Evolutionary conservation across 2,797 vertebrate genomes (phyloP).

Genomic region (Eulemur albifrons): DNA sequence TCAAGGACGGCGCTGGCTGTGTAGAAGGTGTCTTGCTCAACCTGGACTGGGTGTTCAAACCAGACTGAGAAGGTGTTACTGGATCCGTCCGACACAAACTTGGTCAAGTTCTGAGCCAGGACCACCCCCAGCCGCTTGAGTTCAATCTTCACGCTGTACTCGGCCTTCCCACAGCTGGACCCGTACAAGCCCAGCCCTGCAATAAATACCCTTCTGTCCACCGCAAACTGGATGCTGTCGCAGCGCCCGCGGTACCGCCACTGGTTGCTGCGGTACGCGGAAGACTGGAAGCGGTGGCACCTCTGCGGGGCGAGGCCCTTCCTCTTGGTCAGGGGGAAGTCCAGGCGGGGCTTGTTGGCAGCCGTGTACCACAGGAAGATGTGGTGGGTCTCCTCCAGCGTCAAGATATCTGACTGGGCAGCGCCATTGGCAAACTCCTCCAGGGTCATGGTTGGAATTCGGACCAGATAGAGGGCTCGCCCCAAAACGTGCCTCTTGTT

Average conservation of each 20-base stretch:
- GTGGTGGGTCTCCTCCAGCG: slow-evolving; percentile 95
- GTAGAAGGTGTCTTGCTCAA: slow-evolving; percentile 97
- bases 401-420: slow-evolving; percentile 95
- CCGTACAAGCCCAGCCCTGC: slow-evolving; percentile 95
- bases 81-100: slow-evolving; percentile 95
- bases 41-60: slow-evolving; percentile 98
- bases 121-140: slow-evolving; percentile 94
- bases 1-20: slow-evolving; percentile 95
- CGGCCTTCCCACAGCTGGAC: slow-evolving; percentile 93
- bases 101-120: slow-evolving; percentile 93
- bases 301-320: slow-evolving; percentile 91
- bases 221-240: slow-evolving; percentile 98
- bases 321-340: slow-evolving; percentile 90
- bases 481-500: slow-evolving; percentile 92
- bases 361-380: slow-evolving; percentile 99
- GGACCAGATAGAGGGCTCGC: slow-evolving; percentile 93
- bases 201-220: slow-evolving; percentile 95
- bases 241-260: slow-evolving; percentile 98
- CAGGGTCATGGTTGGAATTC: slow-evolving; percentile 95
- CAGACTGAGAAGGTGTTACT: slow-evolving; percentile 94
- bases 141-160: slow-evolving; percentile 95
- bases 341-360: slow-evolving; percentile 92
- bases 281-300: slow-evolving; percentile 96
- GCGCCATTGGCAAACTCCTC: slow-evolving; percentile 96
- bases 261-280: slow-evolving; percentile 97